Percentiles rank a stretch among this genome's conserved stretches.
Conservation (phyloP, 2,113 vertebrate species). For the Nerophis lumbriciformis region DNA sequence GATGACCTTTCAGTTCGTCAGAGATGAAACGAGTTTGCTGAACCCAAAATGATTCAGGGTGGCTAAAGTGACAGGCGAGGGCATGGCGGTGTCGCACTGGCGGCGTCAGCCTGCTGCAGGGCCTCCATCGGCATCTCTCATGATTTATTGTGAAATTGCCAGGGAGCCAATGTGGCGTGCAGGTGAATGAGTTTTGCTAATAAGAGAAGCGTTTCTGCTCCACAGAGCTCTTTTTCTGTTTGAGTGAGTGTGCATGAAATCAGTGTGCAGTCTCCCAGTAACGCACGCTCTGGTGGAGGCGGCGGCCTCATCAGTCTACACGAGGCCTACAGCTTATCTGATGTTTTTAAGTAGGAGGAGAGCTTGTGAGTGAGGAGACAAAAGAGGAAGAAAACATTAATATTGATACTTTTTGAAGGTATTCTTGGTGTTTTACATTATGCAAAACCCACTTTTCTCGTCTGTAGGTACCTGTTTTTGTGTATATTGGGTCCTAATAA, state of each 20-base stretch:
- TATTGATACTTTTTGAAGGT: conserved; percentile 26
- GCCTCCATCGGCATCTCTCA: conserved; percentile 52
- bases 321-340: conserved; percentile 45
- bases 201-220: conserved; percentile 74
- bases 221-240: conserved; percentile 69
- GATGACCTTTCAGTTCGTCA: conserved; percentile 66
- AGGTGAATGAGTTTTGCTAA: conserved; percentile 74
- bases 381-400: conserved; percentile 29
- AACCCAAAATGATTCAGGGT: conserved; percentile 65
- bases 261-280: conserved; percentile 59
- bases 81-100: conserved; percentile 35
- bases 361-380: conserved; percentile 37
- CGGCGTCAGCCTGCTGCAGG: conserved; percentile 38
- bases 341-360: conserved; percentile 60
- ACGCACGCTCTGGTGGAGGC: conserved; percentile 61
- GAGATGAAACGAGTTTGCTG: conserved; percentile 50
- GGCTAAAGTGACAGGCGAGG: conserved; percentile 62
- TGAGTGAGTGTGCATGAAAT: conserved; percentile 66
- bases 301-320: conserved; percentile 58
- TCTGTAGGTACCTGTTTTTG: too few species aligned
- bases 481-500: too few species aligned
- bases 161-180: conserved; percentile 68
- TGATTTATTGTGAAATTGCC: conserved; percentile 73
- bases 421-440: conserved; percentile 35
- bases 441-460: too few species aligned